Evolutionary conservation across 2,113 vertebrate genomes (phyloP).

Genomic region (Tapirus terrestris): DNA sequence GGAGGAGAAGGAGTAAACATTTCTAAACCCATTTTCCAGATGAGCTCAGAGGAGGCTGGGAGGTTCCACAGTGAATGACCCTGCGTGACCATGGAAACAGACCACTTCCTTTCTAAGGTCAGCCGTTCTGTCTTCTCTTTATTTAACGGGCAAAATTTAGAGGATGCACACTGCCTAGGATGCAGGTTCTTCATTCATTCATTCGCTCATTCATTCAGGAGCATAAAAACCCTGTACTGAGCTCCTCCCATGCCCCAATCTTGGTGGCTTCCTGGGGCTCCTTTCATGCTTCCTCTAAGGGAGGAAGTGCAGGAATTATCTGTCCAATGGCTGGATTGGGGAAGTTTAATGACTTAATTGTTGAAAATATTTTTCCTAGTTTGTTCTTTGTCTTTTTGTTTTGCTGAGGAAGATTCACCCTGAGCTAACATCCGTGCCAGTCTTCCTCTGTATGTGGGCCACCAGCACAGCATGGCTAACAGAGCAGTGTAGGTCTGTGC

Average conservation of each 20-base stretch:
- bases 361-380: background rate
- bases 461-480: too few species aligned
- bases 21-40: constrained; percentile 52
- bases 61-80: rapidly evolving
- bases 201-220: background rate
- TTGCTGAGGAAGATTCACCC: too few species aligned
- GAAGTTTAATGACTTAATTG: background rate
- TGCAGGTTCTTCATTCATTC: background rate
- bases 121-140: background rate
- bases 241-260: background rate
- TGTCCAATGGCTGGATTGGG: rapidly evolving
- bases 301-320: background rate
- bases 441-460: too few species aligned
- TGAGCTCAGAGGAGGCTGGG: background rate
- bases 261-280: too few species aligned
- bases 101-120: background rate
- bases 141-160: background rate
- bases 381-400: background rate
- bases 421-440: too few species aligned
- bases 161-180: background rate
- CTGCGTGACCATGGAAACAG: background rate
- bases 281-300: background rate
- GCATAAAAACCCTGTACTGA: too few species aligned
- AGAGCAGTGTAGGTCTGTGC: too few species aligned
- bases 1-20: background rate